Evolutionary conservation across 2,888 invertebrate species (phyloP).

Genomic region (Oeneis ivallda): DNA sequence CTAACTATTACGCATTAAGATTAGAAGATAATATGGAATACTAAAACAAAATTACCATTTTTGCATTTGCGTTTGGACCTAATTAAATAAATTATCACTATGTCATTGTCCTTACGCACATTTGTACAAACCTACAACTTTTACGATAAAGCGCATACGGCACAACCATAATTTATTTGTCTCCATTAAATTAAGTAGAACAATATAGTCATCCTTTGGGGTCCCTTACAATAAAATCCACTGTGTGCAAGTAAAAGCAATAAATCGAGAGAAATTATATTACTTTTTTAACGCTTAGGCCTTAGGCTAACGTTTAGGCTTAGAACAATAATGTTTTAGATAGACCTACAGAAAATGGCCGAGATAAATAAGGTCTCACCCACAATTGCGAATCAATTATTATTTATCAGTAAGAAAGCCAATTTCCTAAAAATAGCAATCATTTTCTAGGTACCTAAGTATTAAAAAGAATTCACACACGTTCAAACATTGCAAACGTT

Average conservation of each 20-base stretch:
- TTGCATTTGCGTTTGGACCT: not conserved
- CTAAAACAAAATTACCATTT: slow-evolving; percentile 1
- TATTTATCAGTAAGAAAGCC: too few relatives aligned
- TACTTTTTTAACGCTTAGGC: too few relatives aligned
- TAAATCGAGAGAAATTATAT: too few relatives aligned
- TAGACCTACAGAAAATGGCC: too few relatives aligned
- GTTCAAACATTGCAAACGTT: slow-evolving; percentile 25
- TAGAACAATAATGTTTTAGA: too few relatives aligned
- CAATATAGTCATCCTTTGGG: not conserved
- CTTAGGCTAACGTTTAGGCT: too few relatives aligned
- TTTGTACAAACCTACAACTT: not conserved
- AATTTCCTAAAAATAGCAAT: slow-evolving; percentile 1
- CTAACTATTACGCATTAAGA: not conserved
- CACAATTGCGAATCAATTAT: too few relatives aligned
- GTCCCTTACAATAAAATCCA: not conserved
- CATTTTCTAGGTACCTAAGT: not conserved
- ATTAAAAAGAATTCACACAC: slow-evolving; percentile 16
- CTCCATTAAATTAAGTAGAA: not conserved
- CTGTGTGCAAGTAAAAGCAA: not conserved
- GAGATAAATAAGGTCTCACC: too few relatives aligned
- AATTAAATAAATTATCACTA: slow-evolving; percentile 10
- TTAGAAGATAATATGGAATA: slow-evolving; percentile 1
- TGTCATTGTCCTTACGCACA: slow-evolving; percentile 7
- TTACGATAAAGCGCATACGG: slow-evolving; percentile 1
- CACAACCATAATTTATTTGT: slow-evolving; percentile 6